Conservation (phyloP, 2,888 invertebrate species). For the Acanthococcus lagerstroemiae region DNA sequence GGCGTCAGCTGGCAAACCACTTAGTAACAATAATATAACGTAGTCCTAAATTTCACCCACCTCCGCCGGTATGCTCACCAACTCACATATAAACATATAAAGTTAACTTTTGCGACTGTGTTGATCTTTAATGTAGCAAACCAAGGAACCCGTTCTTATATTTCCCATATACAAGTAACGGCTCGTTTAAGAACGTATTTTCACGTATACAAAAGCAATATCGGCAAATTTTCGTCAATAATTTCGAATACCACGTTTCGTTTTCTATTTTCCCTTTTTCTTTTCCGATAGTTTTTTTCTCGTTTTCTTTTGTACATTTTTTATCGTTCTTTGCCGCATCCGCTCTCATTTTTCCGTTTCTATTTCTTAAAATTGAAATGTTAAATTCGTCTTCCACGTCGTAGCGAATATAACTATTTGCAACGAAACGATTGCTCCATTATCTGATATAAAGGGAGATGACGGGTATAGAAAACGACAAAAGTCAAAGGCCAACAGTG, state of each 20-base stretch:
- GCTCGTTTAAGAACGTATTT: slow-evolving; percentile 27
- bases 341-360: not conserved
- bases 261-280: not conserved
- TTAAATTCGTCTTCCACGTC: not conserved
- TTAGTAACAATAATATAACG: slow-evolving; percentile 30
- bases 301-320: not conserved
- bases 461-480: too few species aligned
- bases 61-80: slow-evolving; percentile 7
- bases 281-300: slow-evolving; percentile 2
- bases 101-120: slow-evolving; percentile 25
- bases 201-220: slow-evolving; percentile 27
- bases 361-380: not conserved
- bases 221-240: slow-evolving; percentile 27
- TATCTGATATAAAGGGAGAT: too few species aligned
- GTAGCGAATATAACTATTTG: not conserved
- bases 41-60: slow-evolving; percentile 29
- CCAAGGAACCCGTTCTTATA: slow-evolving; percentile 12
- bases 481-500: too few species aligned
- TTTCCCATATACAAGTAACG: slow-evolving; percentile 21
- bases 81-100: slow-evolving; percentile 22
- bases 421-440: too few species aligned
- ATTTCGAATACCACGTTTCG: not conserved
- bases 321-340: not conserved
- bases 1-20: slow-evolving; percentile 28
- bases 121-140: not conserved